phyloP scores from a whole-genome alignment of 2,797 vertebrate species.

The Malacoraja senta region DNA sequence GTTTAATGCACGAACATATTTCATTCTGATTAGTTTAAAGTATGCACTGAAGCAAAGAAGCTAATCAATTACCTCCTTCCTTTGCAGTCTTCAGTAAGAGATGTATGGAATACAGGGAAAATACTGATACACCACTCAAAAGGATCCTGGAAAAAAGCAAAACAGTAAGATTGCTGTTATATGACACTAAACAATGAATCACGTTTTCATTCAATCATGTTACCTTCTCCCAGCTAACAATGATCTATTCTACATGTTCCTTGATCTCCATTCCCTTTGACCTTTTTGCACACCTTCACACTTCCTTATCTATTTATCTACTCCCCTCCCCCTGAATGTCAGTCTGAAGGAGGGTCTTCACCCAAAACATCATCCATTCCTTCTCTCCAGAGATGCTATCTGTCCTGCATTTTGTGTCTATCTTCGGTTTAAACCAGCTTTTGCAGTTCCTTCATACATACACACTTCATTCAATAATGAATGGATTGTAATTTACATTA shows the following conservation, averaged over 20 bases:
- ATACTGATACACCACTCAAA: slow-evolving; percentile 75
- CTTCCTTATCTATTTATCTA: too few species aligned
- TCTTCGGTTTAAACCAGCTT: too few species aligned
- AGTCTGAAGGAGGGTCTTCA: too few species aligned
- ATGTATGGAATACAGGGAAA: slow-evolving; percentile 95
- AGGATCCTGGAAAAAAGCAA: slow-evolving; percentile 68
- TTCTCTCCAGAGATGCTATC: too few species aligned
- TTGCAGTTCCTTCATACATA: too few species aligned
- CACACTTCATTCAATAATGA: not conserved
- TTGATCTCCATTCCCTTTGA: too few species aligned
- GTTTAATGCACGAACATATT: not conserved
- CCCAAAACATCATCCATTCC: too few species aligned
- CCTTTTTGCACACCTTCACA: too few species aligned
- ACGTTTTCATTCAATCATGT: not conserved
- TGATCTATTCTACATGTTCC: too few species aligned
- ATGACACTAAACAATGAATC: not conserved
- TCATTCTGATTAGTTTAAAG: not conserved
- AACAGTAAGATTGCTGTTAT: not conserved
- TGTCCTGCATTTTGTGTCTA: too few species aligned
- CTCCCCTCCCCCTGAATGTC: too few species aligned
- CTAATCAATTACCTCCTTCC: slow-evolving; percentile 77
- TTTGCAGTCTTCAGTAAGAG: slow-evolving; percentile 93
- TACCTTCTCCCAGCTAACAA: too few species aligned
- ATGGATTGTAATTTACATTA: not conserved
- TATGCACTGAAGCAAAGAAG: not conserved